Evolutionary conservation across 2,888 invertebrate species (phyloP).

Genomic region (Yponomeuta sedellus): DNA sequence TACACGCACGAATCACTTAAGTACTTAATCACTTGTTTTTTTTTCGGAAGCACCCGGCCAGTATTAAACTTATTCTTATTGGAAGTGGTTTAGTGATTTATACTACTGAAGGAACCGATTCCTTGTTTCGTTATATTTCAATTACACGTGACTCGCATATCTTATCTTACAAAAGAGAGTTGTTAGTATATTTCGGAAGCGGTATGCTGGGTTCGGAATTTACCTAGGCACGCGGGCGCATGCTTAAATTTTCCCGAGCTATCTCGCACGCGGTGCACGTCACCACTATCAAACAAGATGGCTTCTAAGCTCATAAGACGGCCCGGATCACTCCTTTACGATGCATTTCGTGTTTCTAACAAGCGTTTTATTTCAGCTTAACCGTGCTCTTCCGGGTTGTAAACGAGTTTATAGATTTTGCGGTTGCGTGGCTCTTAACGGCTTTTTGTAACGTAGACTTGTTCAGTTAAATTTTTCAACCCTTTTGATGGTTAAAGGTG

Average conservation of each 20-base stretch:
- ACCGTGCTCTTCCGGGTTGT: neutral
- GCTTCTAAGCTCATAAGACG: neutral
- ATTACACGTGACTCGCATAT: too few relatives aligned
- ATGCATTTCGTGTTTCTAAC: neutral
- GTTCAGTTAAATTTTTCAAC: neutral
- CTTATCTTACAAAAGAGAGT: too few relatives aligned
- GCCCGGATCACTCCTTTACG: neutral
- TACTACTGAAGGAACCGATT: too few relatives aligned
- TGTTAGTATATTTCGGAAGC: neutral
- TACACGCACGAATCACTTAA: too few relatives aligned
- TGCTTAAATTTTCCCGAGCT: neutral
- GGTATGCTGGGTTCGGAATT: neutral
- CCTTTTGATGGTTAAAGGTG: too few relatives aligned
- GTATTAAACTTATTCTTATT: too few relatives aligned
- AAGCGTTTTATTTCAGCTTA: neutral
- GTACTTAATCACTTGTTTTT: neutral
- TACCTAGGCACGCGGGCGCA: neutral
- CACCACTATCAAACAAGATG: constrained; percentile 9
- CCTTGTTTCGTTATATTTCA: too few relatives aligned
- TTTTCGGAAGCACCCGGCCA: neutral
- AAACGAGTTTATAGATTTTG: neutral
- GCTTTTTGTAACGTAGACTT: neutral
- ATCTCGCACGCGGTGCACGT: constrained; percentile 7
- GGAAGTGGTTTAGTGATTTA: too few relatives aligned
- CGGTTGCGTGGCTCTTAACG: neutral